phyloP scores from a whole-genome alignment of 2,113 vertebrate species.

The Bos javanicus region DNA sequence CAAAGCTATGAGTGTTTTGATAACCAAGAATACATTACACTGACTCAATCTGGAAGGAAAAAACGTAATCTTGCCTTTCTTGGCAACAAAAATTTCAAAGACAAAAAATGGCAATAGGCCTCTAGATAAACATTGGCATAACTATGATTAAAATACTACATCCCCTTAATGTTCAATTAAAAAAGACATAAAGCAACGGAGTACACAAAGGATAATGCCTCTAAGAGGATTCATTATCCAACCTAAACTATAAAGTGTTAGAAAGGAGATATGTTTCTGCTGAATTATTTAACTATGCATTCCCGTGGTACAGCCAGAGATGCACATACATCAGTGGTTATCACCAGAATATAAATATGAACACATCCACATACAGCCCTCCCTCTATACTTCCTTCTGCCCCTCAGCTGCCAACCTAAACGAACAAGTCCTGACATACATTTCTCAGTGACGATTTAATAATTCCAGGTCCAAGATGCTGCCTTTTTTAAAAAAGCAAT shows the following conservation, averaged over 20 bases:
- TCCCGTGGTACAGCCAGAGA: neutral
- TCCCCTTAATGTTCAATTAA: neutral
- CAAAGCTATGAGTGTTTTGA: neutral
- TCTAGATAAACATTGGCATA: neutral
- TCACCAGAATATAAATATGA: neutral
- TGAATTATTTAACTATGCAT: neutral
- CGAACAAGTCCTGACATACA: neutral
- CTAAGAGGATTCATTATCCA: neutral
- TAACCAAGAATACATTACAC: neutral
- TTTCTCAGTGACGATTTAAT: neutral
- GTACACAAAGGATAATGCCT: neutral
- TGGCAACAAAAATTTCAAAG: neutral
- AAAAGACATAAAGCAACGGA: neutral
- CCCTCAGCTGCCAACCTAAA: neutral
- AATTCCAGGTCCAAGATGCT: neutral
- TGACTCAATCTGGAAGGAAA: neutral
- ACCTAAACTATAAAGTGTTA: neutral
- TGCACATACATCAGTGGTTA: neutral
- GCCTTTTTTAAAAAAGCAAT: neutral
- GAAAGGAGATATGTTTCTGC: neutral
- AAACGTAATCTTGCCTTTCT: neutral
- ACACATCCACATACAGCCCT: neutral
- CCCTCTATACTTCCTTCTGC: neutral
- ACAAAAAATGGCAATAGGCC: neutral
- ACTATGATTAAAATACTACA: neutral